Base-by-base conservation (phyloP, 2,888 invertebrate species). In the Agrilus cyanescens region DNA sequence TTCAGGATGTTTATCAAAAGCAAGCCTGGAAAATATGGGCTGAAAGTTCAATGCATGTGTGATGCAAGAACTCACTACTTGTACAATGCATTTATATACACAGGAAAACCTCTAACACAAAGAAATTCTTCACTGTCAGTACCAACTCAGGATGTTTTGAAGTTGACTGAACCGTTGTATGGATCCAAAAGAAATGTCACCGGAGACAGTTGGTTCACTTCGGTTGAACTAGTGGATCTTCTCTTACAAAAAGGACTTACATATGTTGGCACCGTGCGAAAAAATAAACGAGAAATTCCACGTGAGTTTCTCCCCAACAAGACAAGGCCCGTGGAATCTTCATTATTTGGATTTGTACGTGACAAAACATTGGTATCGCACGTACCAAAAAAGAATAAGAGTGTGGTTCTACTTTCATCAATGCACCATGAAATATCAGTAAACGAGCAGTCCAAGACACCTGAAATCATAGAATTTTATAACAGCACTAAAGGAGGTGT, bases 151-250 rank as follows among this genome's bases (percentile, higher is more conserved):
- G 34, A 40, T 13, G 41, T 46, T 33, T 15, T 49, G 30, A 41
- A 44, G 13, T 37, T 46, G 20, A 29, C 20, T 34, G 31, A 38
- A 38, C 44, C 47, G 13, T 43, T 53, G 13, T 30, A 14, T 18
- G 38, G 39, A 30, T 43, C 48, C n/a, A 52, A 52, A 32, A 41
- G 53, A 35, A 57, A 56, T 44, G 39, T 57, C 12, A 57, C 57
- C 4, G 48, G 46, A 1, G 54, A 56, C 43, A 58, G 55, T 41
- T 57, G 50, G 54, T 57, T 50, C 46, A 30, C 38, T 12, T 50
- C 46, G 15, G 13, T 50, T 8, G 48, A 52, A 38, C 33, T 53
- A 32, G 50, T 47, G 12, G 36, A 45, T n/a, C 35, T 43, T 12
- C 47, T 49, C 37, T 44, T 35, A 31, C 32, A 43, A 41, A 51